Percentiles rank a stretch among this genome's conserved stretches.
Evolutionary conservation across 2,797 vertebrate species (phyloP).

Genomic region (Alauda arvensis): DNA sequence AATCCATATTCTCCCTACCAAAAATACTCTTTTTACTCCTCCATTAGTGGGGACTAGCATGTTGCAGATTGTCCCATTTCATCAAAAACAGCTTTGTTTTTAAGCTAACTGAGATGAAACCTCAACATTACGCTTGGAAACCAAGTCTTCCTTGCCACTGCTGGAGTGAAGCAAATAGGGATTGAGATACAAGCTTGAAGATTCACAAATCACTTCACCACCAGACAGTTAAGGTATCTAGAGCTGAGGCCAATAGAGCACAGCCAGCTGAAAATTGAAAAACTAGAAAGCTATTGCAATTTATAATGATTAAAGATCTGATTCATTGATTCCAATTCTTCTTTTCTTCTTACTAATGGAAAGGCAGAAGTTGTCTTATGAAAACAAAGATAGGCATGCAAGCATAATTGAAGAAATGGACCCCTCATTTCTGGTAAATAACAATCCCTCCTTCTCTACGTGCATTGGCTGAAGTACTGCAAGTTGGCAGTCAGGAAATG

Average conservation of each 20-base stretch:
- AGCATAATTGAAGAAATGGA: neutral
- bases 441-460: neutral
- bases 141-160: neutral
- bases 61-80: neutral
- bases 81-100: neutral
- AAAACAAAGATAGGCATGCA: neutral
- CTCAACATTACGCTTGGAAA: neutral
- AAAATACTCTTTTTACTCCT: neutral
- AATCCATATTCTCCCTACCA: neutral
- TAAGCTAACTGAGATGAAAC: neutral
- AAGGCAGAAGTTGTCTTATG: neutral
- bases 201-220: neutral
- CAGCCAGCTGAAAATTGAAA: conserved; percentile 3
- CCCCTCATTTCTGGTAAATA: neutral
- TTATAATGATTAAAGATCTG: neutral
- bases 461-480: neutral
- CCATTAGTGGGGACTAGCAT: neutral
- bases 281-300: neutral
- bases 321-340: neutral
- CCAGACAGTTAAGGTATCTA: neutral
- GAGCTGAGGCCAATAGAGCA: neutral
- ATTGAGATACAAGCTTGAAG: neutral
- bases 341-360: neutral
- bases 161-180: neutral
- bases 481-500: neutral